Evolutionary conservation across 2,888 invertebrate genomes (phyloP).

Genomic region (Noctuana brunneofusca): DNA sequence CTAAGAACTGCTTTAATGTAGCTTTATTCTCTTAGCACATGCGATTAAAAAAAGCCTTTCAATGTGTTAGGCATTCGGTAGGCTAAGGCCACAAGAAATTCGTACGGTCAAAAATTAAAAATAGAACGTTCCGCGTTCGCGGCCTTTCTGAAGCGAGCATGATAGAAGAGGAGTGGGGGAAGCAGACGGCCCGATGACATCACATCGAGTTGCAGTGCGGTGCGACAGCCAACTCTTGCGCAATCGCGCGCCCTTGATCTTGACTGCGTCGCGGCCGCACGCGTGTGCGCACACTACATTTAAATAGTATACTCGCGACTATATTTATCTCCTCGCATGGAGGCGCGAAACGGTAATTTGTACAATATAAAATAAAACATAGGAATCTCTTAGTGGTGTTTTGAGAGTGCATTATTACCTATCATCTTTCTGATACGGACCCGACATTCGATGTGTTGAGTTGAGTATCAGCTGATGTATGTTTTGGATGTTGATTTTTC

Average conservation of each 20-base stretch:
- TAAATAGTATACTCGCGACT: conserved; percentile 65
- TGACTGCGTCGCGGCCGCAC: conserved; percentile 81
- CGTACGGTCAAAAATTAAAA: conserved; percentile 58
- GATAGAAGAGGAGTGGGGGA: conserved; percentile 53
- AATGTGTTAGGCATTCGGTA: conserved; percentile 14
- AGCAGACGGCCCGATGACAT: conserved; percentile 75
- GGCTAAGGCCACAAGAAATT: conserved; percentile 42
- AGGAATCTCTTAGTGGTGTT: conserved; percentile 23
- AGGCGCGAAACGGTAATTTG: conserved; percentile 69
- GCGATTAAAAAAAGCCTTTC: neutral
- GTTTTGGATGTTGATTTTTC: conserved; percentile 14
- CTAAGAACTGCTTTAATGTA: too few species aligned
- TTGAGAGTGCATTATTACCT: conserved; percentile 12
- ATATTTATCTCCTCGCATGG: conserved; percentile 76
- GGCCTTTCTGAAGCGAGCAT: conserved; percentile 59
- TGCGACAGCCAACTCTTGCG: conserved; percentile 80
- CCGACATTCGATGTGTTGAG: conserved; percentile 2
- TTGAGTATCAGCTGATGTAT: conserved; percentile 18
- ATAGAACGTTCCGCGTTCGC: conserved; percentile 73
- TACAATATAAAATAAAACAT: conserved; percentile 47
- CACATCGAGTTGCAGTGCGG: conserved; percentile 74
- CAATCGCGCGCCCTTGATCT: conserved; percentile 82
- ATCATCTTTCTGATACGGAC: neutral
- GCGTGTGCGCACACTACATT: conserved; percentile 69
- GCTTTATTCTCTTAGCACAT: neutral